A percentile compares a stretch with the other conserved stretches of the same genome.
Evolutionary conservation across 1,140 invertebrate species (phyloP).

Genomic region (Saccostrea glomerata): DNA sequence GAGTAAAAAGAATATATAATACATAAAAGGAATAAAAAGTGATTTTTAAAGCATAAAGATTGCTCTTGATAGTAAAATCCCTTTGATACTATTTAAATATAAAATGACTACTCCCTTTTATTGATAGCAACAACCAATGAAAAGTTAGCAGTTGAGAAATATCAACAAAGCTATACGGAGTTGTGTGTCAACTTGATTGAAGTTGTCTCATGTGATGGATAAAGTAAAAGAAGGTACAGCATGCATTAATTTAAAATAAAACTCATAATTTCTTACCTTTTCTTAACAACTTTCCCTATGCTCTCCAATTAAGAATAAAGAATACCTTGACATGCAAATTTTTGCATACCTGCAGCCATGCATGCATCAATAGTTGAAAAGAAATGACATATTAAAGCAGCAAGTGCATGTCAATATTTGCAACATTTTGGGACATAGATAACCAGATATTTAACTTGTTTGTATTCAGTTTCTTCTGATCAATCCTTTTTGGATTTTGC

Average conservation of each 20-base stretch:
- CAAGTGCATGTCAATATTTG: no score
- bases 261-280: not conserved
- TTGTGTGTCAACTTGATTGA: not conserved
- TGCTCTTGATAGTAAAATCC: no score
- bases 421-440: no score
- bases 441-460: no score
- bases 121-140: conserved; percentile 51
- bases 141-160: not conserved
- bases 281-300: not conserved
- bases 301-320: not conserved
- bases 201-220: conserved; percentile 5
- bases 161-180: not conserved
- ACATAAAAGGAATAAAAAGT: no score
- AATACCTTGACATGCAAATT: not conserved
- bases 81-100: not conserved
- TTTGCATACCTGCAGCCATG: not conserved
- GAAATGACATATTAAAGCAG: no score
- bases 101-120: conserved; percentile 46
- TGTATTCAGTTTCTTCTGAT: no score
- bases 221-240: conserved; percentile 31
- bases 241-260: not conserved
- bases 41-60: no score
- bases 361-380: no score
- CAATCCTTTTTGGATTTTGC: no score
- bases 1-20: no score